A percentile compares a stretch with the other conserved stretches of the same genome.
phyloP scores from a whole-genome alignment of 2,113 vertebrate genomes.

The Cheirogaleus medius region DNA sequence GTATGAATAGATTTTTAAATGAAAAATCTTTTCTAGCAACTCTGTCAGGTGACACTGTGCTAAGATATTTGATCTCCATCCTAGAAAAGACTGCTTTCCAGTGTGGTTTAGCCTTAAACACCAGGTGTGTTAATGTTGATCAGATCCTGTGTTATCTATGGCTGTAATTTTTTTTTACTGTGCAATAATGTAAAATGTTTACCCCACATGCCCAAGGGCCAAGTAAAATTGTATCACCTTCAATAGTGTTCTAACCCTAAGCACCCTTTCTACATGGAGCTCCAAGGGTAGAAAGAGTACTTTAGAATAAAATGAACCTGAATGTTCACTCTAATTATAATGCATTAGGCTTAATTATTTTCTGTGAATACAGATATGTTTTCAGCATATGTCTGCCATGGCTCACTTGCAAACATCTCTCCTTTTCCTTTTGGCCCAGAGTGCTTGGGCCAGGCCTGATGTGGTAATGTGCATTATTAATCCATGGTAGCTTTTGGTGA shows the following conservation, averaged over 20 bases:
- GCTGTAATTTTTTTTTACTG: conserved; percentile 48
- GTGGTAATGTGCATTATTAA: conserved; percentile 2
- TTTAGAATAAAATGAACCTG: conserved; percentile 56
- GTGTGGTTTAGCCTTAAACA: conserved; percentile 60
- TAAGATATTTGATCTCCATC: conserved; percentile 28
- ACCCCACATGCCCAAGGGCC: not conserved
- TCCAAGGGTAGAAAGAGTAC: not conserved
- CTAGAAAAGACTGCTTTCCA: conserved; percentile 49
- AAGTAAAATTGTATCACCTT: not conserved
- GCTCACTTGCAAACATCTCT: not conserved
- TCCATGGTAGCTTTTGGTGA: conserved; percentile 37
- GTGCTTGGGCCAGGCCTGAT: not conserved
- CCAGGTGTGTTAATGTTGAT: conserved; percentile 29
- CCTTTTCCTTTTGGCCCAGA: not conserved
- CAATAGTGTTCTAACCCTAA: not conserved
- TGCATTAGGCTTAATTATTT: conserved; percentile 3
- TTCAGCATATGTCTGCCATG: not conserved
- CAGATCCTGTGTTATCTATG: conserved; percentile 1
- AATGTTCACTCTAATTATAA: not conserved
- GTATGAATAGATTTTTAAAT: conserved; percentile 34
- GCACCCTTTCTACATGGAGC: not conserved
- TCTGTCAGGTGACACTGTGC: conserved; percentile 64
- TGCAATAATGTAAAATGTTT: conserved; percentile 49
- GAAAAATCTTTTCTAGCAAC: conserved; percentile 17
- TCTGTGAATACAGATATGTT: not conserved